Evolutionary conservation across 1,140 invertebrate species (phyloP).

Genomic region (Lucilia cuprina): DNA sequence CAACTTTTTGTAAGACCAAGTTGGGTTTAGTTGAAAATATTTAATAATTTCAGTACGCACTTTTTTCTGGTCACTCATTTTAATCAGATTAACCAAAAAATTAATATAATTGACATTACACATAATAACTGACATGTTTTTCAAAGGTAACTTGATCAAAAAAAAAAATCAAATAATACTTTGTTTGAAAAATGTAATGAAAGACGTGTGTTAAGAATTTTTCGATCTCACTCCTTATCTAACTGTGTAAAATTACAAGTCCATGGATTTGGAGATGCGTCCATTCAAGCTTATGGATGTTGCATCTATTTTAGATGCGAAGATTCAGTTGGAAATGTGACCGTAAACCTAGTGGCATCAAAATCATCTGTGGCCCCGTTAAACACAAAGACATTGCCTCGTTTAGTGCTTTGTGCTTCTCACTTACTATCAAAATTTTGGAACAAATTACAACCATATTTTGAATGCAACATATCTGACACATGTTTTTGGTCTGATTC

Average conservation of each 20-base stretch:
- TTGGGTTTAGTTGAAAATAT: no score
- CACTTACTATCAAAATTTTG: slow-evolving; percentile 43
- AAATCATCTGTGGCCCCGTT: slow-evolving; percentile 61
- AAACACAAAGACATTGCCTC: slow-evolving; percentile 52
- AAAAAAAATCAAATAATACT: no score
- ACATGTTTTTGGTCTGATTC: slow-evolving; percentile 43
- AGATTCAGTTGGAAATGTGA: slow-evolving; percentile 38
- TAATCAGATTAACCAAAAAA: no score
- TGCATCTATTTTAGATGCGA: slow-evolving; percentile 48
- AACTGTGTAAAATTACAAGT: neutral
- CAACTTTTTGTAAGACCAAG: no score
- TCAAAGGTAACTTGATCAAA: no score
- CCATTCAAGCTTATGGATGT: slow-evolving; percentile 56
- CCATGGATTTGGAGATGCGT: slow-evolving; percentile 61
- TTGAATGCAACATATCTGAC: neutral
- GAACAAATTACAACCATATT: slow-evolving; percentile 37
- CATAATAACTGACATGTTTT: no score
- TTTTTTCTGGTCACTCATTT: no score
- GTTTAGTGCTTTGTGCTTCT: slow-evolving; percentile 56
- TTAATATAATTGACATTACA: no score
- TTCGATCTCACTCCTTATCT: no score
- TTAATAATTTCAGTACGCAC: no score
- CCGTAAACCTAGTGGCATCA: slow-evolving; percentile 49
- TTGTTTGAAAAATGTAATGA: no score
- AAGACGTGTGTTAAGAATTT: no score